Evolutionary conservation across 2,113 vertebrate genomes (phyloP).

Genomic region (Melanerpes aurifrons): DNA sequence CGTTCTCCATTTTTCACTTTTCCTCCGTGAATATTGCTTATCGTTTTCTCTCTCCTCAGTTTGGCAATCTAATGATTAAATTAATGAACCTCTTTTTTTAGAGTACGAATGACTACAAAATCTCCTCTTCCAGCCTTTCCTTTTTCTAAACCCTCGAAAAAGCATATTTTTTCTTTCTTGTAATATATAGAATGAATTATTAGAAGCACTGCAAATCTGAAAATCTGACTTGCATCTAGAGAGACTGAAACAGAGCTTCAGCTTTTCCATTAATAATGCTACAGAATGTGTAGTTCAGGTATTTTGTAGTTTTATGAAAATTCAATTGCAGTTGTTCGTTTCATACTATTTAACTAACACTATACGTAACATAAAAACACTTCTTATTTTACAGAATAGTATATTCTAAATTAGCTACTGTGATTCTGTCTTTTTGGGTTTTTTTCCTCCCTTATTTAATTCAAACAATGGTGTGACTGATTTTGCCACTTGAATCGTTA

Average conservation of each 20-base stretch:
- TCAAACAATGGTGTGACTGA: neutral
- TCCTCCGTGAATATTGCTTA: neutral
- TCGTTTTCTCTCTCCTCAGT: neutral
- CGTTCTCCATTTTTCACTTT: constrained; percentile 4
- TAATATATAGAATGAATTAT: neutral
- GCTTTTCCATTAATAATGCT: neutral
- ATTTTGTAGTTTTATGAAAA: neutral
- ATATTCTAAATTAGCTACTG: neutral
- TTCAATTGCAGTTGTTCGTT: neutral
- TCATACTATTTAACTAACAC: neutral
- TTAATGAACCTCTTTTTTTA: neutral
- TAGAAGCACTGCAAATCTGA: neutral
- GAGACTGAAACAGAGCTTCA: neutral
- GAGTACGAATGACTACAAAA: neutral
- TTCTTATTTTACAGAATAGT: neutral
- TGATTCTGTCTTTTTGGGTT: neutral
- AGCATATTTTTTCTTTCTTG: neutral
- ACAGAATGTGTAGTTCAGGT: neutral
- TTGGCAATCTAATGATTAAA: neutral
- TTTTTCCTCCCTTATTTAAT: neutral
- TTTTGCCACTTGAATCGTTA: neutral
- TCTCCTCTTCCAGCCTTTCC: neutral
- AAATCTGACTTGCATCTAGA: neutral
- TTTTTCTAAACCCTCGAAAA: neutral
- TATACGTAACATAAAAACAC: neutral